Conservation (phyloP, 2,113 vertebrate genomes). For the Stegastes partitus region DNA sequence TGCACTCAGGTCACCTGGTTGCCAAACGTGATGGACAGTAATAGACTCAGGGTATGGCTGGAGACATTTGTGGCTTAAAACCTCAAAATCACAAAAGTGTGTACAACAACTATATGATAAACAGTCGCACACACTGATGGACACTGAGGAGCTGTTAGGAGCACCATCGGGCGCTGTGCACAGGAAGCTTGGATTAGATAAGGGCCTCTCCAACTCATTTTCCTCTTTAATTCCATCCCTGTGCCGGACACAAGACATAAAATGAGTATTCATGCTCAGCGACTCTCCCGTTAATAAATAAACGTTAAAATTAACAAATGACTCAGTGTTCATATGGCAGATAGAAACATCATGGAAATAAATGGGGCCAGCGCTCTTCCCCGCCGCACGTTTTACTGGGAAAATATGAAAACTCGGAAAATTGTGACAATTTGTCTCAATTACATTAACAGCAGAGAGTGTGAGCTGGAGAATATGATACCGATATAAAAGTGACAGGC, state of each 20-base stretch:
- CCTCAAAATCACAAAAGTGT: no score
- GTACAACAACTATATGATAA: no score
- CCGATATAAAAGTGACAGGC: conserved; percentile 61
- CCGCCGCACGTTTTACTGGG: not conserved
- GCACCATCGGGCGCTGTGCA: not conserved
- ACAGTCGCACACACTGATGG: no score
- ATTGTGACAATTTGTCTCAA: conserved; percentile 68
- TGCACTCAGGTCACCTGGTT: no score
- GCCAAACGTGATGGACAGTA: no score
- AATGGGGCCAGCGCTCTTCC: conserved; percentile 3
- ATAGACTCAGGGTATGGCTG: no score
- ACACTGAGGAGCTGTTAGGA: no score
- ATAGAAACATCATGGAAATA: conserved; percentile 27
- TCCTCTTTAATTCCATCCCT: not conserved
- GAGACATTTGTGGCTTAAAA: no score
- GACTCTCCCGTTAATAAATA: conserved; percentile 21
- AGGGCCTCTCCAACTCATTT: not conserved
- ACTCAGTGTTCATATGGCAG: conserved; percentile 6
- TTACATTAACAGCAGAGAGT: conserved; percentile 61
- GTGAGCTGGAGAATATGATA: conserved; percentile 52
- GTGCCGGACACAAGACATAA: not conserved
- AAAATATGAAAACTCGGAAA: conserved; percentile 55
- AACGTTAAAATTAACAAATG: conserved; percentile 3
- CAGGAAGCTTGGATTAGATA: no score
- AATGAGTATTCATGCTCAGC: conserved; percentile 7